These are phyloP conservation scores for Takifugu bimaculatus DNA, from an alignment of 2,113 vertebrate species.

Conservation along the genomic window DNA sequence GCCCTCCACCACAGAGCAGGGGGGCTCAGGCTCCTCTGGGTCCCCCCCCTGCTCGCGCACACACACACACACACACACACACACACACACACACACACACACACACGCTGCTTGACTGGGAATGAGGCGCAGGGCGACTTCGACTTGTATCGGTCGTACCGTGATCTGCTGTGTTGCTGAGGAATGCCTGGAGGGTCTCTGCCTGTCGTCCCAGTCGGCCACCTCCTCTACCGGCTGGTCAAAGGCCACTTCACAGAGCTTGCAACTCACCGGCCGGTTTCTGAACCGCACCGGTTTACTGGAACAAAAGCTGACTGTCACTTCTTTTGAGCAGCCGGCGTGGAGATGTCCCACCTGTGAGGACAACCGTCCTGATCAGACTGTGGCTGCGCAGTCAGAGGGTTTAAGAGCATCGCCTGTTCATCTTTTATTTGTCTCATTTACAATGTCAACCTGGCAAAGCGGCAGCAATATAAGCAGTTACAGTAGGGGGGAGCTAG, in stretches of 20 bases:
- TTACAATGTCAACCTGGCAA: too few species aligned
- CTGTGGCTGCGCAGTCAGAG: too few species aligned
- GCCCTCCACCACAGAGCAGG: constrained; percentile 71
- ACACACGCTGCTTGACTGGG: neutral
- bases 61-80: neutral
- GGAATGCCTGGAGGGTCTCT: constrained; percentile 26
- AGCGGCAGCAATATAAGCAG: too few species aligned
- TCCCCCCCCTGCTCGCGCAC: constrained; percentile 70
- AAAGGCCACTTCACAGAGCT: constrained; percentile 76
- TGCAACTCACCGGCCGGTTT: constrained; percentile 72
- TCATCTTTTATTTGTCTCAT: too few species aligned
- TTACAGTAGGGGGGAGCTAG: too few species aligned
- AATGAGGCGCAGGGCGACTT: too few species aligned
- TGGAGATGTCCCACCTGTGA: constrained; percentile 85
- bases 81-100: neutral
- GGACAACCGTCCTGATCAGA: neutral
- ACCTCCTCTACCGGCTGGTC: constrained; percentile 76
- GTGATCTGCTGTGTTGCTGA: constrained; percentile 7
- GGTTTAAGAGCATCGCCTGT: too few species aligned
- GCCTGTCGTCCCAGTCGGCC: constrained; percentile 82
- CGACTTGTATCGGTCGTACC: too few species aligned
- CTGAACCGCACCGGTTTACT: constrained; percentile 63
- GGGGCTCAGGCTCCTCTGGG: constrained; percentile 74
- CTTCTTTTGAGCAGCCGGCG: constrained; percentile 80
- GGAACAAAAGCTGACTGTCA: constrained; percentile 78